These are phyloP conservation scores for Polyodon spathula DNA, from an alignment of 2,113 vertebrate genomes.

Conservation along the genomic window DNA sequence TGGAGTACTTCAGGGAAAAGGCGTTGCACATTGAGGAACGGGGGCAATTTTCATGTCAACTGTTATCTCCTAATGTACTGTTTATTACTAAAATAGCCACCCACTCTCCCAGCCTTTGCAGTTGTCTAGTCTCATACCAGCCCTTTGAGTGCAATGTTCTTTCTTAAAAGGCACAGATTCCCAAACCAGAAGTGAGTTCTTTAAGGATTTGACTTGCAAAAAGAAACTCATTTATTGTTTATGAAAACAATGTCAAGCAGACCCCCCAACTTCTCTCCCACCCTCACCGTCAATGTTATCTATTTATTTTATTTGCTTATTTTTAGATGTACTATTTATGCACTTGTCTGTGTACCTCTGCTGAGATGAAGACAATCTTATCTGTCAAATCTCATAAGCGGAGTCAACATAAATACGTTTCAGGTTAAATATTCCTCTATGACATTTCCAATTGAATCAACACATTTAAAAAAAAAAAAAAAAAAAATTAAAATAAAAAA, in stretches of 20 bases:
- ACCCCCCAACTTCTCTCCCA: constrained; percentile 52
- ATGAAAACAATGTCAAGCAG: constrained; percentile 62
- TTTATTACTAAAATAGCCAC: constrained; percentile 41
- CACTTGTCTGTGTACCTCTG: constrained; percentile 86
- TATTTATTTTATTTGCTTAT: constrained; percentile 76
- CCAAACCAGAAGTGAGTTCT: constrained; percentile 42
- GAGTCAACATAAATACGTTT: constrained; percentile 92
- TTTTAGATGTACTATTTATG: constrained; percentile 78
- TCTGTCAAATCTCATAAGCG: constrained; percentile 94
- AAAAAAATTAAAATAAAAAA: constrained; percentile 57
- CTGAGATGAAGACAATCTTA: constrained; percentile 90
- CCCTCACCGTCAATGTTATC: constrained; percentile 75
- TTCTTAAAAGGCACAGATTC: constrained; percentile 46
- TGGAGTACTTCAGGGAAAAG: constrained; percentile 22
- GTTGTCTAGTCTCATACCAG: constrained; percentile 28
- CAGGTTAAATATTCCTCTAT: constrained; percentile 91
- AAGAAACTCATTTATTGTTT: constrained; percentile 97
- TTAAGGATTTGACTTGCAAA: constrained; percentile 92
- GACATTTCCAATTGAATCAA: constrained; percentile 96
- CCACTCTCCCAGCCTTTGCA: constrained; percentile 5
- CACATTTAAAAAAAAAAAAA: too few species aligned
- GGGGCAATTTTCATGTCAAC: constrained; percentile 31
- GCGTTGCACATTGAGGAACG: constrained; percentile 12
- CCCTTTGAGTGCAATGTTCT: constrained; percentile 26
- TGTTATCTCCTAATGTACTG: constrained; percentile 36